A percentile compares a stretch with the other conserved stretches of the same genome.
These are phyloP conservation scores for Philantomba maxwellii DNA, from an alignment of 2,113 vertebrate genomes.

Conservation along the genomic window DNA sequence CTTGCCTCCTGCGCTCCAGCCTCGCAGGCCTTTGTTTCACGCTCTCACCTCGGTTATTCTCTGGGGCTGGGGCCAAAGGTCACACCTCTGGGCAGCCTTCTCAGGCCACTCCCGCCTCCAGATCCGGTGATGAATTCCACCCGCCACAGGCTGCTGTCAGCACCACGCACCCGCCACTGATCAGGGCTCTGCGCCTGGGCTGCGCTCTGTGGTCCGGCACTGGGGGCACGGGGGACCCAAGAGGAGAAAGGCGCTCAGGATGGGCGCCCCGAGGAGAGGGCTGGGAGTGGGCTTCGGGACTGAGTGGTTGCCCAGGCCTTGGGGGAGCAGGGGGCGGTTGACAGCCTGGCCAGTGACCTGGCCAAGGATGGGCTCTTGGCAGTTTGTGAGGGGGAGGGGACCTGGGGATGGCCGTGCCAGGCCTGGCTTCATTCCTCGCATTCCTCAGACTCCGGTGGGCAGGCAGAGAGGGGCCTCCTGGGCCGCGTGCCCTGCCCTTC, in stretches of 20 bases:
- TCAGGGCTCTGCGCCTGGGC: fast-evolving
- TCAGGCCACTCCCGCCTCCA: not conserved
- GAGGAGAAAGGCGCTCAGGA: not conserved
- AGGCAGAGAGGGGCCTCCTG: not conserved
- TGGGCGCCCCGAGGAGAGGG: not conserved
- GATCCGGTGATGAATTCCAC: not conserved
- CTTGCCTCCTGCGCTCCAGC: too few relatives aligned
- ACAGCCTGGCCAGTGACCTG: not conserved
- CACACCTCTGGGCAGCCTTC: not conserved
- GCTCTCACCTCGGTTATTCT: not conserved
- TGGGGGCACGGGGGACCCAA: not conserved
- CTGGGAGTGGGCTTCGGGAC: not conserved
- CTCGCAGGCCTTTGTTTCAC: not conserved
- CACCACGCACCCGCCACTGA: not conserved
- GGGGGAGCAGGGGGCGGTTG: not conserved
- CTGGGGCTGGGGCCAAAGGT: not conserved
- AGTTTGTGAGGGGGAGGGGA: not conserved
- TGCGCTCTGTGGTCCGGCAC: not conserved
- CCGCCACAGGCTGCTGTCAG: not conserved
- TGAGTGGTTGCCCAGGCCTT: not conserved
- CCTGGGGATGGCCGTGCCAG: slow-evolving; percentile 27
- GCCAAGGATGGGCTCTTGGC: not conserved
- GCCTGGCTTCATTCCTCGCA: slow-evolving; percentile 47
- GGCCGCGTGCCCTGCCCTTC: not conserved
- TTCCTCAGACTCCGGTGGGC: slow-evolving; percentile 33